A percentile compares a stretch with the other conserved stretches of the same genome.
Conservation (phyloP, 2,888 invertebrate genomes). For the Andrena camellia region DNA sequence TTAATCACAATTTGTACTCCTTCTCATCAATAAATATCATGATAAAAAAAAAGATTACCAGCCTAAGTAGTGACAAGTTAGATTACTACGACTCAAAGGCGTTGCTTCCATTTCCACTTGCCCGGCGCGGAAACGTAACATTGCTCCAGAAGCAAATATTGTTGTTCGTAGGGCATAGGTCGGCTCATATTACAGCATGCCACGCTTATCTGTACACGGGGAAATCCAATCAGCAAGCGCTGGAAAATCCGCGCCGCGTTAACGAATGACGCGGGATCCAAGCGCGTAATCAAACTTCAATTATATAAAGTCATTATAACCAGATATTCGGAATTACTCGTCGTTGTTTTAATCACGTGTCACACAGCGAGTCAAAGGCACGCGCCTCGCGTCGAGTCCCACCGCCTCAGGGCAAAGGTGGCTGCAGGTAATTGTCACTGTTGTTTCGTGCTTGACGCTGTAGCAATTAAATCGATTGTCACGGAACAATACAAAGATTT, state of each 20-base stretch:
- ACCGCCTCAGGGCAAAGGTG: too few species aligned
- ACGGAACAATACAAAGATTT: too few species aligned
- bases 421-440: too few species aligned
- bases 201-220: constrained; percentile 1
- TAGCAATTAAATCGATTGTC: too few species aligned
- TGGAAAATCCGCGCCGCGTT: constrained; percentile 42
- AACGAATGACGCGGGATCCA: constrained; percentile 23
- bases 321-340: not conserved
- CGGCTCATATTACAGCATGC: constrained; percentile 3
- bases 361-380: constrained; percentile 3
- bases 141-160: not conserved
- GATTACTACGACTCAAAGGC: not conserved
- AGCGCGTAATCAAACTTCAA: constrained; percentile 44
- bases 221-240: constrained; percentile 19
- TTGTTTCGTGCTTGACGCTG: too few species aligned
- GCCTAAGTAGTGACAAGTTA: not conserved
- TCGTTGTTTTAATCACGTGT: not conserved
- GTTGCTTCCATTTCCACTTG: not conserved
- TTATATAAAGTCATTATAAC: constrained; percentile 38
- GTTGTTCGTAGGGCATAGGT: constrained; percentile 13
- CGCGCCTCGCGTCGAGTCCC: not conserved
- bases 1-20: too few species aligned
- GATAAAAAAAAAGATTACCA: too few species aligned
- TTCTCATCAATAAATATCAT: too few species aligned
- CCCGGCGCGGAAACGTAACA: not conserved